These are phyloP conservation scores for Orgyia antiqua DNA, from an alignment of 2,888 invertebrate species.

Conservation along the genomic window DNA sequence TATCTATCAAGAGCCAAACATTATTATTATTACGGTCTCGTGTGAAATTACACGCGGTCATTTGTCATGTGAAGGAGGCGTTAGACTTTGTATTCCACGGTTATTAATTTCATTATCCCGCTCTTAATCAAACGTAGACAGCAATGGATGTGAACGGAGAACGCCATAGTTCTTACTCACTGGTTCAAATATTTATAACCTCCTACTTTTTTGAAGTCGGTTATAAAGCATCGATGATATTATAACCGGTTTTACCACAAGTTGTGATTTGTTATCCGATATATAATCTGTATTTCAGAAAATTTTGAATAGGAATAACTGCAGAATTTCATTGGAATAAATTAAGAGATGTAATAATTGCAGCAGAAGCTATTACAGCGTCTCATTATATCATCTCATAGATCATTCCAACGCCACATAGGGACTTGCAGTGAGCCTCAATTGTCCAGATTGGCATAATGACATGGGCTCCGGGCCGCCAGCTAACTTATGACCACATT, in stretches of 20 bases:
- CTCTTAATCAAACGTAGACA: conserved; percentile 63
- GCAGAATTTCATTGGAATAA: too few relatives aligned
- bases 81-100: conserved; percentile 52
- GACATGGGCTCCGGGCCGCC: conserved; percentile 58
- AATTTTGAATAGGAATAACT: too few relatives aligned
- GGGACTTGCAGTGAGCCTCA: conserved; percentile 42
- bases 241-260: too few relatives aligned
- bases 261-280: conserved; percentile 25
- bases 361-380: conserved; percentile 11
- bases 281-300: too few relatives aligned
- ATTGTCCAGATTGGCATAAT: conserved; percentile 70
- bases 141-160: conserved; percentile 45
- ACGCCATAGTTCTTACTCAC: conserved; percentile 34
- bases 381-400: conserved; percentile 59
- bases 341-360: too few relatives aligned
- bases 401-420: conserved; percentile 48
- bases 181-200: conserved; percentile 43
- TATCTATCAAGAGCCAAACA: conserved; percentile 28
- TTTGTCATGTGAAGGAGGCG: conserved; percentile 64
- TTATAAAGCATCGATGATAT: conserved; percentile 35
- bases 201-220: too few relatives aligned
- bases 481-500: conserved; percentile 69
- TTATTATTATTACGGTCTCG: conserved; percentile 54
- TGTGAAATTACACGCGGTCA: conserved; percentile 73
- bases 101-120: conserved; percentile 74